Evolutionary conservation across 2,113 vertebrate species (phyloP).

Genomic region (Cathartes aura): DNA sequence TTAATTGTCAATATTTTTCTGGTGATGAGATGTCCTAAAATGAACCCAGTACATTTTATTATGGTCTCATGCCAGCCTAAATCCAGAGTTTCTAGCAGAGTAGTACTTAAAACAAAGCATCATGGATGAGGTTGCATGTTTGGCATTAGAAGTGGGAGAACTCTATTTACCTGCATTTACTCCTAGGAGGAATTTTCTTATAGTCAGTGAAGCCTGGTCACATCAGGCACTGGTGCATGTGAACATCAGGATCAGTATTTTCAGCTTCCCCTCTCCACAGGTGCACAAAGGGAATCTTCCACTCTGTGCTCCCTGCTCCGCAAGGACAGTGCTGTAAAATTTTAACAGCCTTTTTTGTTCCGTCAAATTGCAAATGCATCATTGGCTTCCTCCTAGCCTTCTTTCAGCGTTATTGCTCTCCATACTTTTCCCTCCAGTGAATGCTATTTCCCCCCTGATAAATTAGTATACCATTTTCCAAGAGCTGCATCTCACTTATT

Average conservation of each 20-base stretch:
- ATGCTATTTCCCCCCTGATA: background rate
- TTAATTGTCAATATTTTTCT: background rate
- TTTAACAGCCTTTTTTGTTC: background rate
- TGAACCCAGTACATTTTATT: background rate
- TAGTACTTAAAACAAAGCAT: background rate
- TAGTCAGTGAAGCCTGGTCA: background rate
- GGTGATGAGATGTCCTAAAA: background rate
- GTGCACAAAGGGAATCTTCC: background rate
- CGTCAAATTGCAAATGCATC: background rate
- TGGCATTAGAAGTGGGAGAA: background rate
- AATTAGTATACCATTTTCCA: background rate
- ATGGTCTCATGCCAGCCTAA: background rate
- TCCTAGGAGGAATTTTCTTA: background rate
- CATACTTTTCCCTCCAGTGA: background rate
- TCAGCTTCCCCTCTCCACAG: background rate
- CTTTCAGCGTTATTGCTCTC: background rate
- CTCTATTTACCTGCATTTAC: background rate
- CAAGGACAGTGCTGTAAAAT: background rate
- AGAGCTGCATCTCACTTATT: slow-evolving; percentile 5
- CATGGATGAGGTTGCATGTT: background rate
- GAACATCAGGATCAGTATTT: background rate
- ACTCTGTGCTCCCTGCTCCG: accelerated
- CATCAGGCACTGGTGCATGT: background rate
- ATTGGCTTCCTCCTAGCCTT: background rate
- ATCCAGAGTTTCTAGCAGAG: background rate